A percentile compares a stretch with the other conserved stretches of the same genome.
These are phyloP conservation scores for Pedionomus torquatus DNA, from an alignment of 2,113 vertebrate species.

Conservation along the genomic window DNA sequence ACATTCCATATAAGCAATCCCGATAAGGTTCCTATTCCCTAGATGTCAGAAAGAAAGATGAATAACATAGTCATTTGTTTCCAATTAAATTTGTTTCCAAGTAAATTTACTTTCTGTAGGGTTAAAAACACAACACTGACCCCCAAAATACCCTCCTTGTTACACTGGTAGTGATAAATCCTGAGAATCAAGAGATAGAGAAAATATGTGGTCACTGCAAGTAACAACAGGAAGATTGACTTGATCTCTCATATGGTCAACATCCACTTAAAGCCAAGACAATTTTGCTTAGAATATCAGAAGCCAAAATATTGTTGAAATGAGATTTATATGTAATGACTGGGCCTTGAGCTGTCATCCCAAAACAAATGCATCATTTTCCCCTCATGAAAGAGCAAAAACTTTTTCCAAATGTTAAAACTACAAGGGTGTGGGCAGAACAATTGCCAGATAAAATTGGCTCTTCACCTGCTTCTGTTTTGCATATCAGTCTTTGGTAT, in stretches of 20 bases:
- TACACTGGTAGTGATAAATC: background rate
- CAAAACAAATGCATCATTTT: constrained; percentile 42
- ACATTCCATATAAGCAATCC: background rate
- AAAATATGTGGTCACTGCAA: constrained; percentile 31
- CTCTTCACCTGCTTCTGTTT: background rate
- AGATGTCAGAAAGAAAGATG: background rate
- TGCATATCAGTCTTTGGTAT: background rate
- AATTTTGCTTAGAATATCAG: constrained; percentile 32
- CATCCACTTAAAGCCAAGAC: constrained; percentile 17
- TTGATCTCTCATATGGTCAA: constrained; percentile 50
- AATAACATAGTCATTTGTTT: background rate
- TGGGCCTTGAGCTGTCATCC: constrained; percentile 13
- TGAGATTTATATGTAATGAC: constrained; percentile 49
- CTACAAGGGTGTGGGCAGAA: background rate
- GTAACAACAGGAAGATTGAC: constrained; percentile 49
- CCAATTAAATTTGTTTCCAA: background rate
- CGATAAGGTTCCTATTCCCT: background rate
- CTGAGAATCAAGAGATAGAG: background rate
- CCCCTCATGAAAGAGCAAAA: constrained; percentile 26
- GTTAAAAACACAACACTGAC: background rate
- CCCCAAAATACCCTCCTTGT: background rate
- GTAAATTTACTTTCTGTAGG: background rate
- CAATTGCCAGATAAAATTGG: background rate
- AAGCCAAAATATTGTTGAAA: constrained; percentile 49
- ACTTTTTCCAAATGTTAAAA: background rate